phyloP scores from a whole-genome alignment of 2,888 invertebrate species.

The Ophion costatus region DNA sequence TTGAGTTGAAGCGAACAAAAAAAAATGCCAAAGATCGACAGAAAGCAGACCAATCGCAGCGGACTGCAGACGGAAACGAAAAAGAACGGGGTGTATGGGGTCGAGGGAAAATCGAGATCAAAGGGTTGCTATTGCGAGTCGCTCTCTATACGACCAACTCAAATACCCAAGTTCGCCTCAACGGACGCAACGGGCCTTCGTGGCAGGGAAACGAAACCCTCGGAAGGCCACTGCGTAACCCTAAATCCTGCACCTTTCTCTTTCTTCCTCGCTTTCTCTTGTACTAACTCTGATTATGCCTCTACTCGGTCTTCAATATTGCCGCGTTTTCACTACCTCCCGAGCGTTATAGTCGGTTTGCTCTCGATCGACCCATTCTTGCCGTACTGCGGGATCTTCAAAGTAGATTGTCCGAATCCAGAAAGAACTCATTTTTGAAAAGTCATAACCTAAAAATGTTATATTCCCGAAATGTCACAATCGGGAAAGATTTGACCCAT shows the following conservation, averaged over 20 bases:
- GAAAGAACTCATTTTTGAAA: too few species aligned
- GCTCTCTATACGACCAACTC: conserved; percentile 81
- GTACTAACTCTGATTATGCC: not conserved
- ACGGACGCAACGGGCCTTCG: conserved; percentile 76
- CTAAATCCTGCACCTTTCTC: conserved; percentile 77
- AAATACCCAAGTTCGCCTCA: conserved; percentile 82
- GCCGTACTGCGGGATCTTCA: too few species aligned
- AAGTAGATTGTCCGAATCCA: too few species aligned
- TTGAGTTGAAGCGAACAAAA: conserved; percentile 27
- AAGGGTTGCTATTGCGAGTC: conserved; percentile 76
- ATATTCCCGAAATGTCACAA: too few species aligned
- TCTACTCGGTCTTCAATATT: not conserved
- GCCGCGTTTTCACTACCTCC: not conserved
- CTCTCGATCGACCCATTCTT: not conserved
- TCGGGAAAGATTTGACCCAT: too few species aligned
- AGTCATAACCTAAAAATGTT: too few species aligned
- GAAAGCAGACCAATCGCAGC: conserved; percentile 18
- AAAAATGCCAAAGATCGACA: conserved; percentile 46
- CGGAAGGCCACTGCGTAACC: conserved; percentile 75
- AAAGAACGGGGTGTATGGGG: conserved; percentile 61
- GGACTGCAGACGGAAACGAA: conserved; percentile 69
- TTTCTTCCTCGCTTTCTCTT: conserved; percentile 22
- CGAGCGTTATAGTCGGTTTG: not conserved
- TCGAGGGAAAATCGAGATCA: conserved; percentile 77
- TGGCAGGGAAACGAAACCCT: conserved; percentile 63